Conservation (phyloP, 2,888 invertebrate species). For the Coenonympha glycerion region DNA sequence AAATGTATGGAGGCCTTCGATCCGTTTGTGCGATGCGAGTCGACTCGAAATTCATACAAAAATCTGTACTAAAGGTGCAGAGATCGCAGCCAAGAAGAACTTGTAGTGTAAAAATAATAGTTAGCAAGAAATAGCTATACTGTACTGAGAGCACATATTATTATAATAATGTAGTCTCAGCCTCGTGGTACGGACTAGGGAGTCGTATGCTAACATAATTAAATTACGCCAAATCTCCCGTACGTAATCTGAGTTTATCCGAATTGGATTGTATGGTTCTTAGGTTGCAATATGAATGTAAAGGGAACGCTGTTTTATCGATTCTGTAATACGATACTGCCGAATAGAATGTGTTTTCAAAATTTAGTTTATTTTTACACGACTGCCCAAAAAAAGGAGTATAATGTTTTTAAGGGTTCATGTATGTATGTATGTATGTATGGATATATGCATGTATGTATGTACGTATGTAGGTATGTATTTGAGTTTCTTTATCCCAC, state of each 20-base stretch:
- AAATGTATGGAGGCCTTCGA: too few relatives aligned
- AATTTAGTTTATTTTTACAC: background rate
- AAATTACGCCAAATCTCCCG: slow-evolving; percentile 25
- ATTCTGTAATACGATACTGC: background rate
- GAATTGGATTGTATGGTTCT: slow-evolving; percentile 11
- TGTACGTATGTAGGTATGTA: too few relatives aligned
- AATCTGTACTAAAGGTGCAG: too few relatives aligned
- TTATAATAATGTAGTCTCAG: slow-evolving; percentile 10
- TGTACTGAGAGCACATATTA: background rate
- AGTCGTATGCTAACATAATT: slow-evolving; percentile 28
- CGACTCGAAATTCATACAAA: too few relatives aligned
- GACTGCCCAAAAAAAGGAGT: too few relatives aligned
- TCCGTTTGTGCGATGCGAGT: too few relatives aligned
- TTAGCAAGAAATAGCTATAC: background rate
- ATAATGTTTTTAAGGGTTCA: too few relatives aligned
- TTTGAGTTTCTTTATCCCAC: too few relatives aligned
- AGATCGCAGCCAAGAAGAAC: too few relatives aligned
- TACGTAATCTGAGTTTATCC: slow-evolving; percentile 11
- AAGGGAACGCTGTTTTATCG: background rate
- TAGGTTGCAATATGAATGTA: background rate
- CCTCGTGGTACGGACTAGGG: slow-evolving; percentile 19
- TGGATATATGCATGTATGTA: too few relatives aligned
- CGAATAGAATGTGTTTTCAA: background rate
- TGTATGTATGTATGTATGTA: too few relatives aligned
- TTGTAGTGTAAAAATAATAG: too few relatives aligned